Percentiles rank a stretch among this genome's conserved stretches.
Conservation (phyloP, 2,888 invertebrate genomes). For the Eupithecia insigniata region DNA sequence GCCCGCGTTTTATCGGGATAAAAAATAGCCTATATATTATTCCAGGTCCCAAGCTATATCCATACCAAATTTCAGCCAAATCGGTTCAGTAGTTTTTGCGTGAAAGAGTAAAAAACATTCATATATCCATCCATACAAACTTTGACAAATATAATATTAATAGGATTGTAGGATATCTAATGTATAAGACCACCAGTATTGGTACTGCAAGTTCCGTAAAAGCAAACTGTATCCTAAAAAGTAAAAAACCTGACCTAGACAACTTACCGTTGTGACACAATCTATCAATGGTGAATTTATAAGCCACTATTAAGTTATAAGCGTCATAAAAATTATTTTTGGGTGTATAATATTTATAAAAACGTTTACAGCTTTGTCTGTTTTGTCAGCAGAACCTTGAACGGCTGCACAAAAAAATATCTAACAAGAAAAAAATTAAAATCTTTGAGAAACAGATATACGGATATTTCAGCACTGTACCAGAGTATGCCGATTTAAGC, state of each 20-base stretch:
- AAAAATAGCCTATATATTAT: too few species aligned
- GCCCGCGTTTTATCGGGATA: too few species aligned
- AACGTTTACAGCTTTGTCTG: background rate
- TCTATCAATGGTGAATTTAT: background rate
- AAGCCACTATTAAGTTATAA: background rate
- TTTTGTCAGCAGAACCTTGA: background rate
- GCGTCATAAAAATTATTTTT: background rate
- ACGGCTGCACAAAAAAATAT: background rate
- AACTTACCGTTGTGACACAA: background rate
- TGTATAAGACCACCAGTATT: background rate
- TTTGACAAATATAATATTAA: too few species aligned
- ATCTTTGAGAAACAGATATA: background rate
- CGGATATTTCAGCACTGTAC: background rate
- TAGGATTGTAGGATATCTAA: too few species aligned
- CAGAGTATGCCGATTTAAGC: too few species aligned
- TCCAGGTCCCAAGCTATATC: too few species aligned
- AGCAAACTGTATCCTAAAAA: background rate
- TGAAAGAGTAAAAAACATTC: too few species aligned
- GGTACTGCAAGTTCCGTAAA: background rate
- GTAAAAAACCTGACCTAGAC: slow-evolving; percentile 3
- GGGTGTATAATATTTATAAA: background rate
- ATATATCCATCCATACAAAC: too few species aligned
- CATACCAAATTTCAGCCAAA: too few species aligned
- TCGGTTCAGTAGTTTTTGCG: too few species aligned
- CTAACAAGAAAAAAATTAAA: background rate